Percentiles rank a stretch among this genome's conserved stretches.
phyloP scores from a whole-genome alignment of 2,797 vertebrate species.

The Taenioides sp. region DNA sequence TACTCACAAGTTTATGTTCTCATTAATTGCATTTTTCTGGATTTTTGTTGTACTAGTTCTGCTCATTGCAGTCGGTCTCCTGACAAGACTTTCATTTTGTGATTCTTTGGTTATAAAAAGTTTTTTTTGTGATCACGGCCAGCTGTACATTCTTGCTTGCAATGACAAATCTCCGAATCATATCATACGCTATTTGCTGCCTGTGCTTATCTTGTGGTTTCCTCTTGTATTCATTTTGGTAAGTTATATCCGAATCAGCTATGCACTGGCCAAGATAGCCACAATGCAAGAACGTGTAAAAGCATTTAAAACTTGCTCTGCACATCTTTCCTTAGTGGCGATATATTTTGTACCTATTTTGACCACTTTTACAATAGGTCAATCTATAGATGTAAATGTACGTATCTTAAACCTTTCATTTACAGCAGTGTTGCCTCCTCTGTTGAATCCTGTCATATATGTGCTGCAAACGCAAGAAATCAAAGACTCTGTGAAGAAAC shows the following conservation, averaged over 20 bases:
- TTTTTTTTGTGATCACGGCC: slow-evolving; percentile 69
- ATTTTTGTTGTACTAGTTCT: background rate
- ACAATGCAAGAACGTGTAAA: slow-evolving; percentile 46
- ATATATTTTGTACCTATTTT: slow-evolving; percentile 68
- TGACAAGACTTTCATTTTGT: slow-evolving; percentile 64
- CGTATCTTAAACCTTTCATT: slow-evolving; percentile 35
- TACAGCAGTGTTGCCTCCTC: slow-evolving; percentile 53
- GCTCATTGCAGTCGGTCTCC: slow-evolving; percentile 30
- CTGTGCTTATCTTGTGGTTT: slow-evolving; percentile 50
- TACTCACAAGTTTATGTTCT: slow-evolving; percentile 51
- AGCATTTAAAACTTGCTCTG: slow-evolving; percentile 68
- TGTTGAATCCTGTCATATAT: slow-evolving; percentile 72
- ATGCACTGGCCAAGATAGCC: slow-evolving; percentile 53
- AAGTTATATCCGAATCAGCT: slow-evolving; percentile 57
- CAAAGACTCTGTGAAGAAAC: slow-evolving; percentile 51
- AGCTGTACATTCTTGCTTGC: slow-evolving; percentile 58
- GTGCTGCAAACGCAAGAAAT: slow-evolving; percentile 72
- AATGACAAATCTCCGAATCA: slow-evolving; percentile 44
- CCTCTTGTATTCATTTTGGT: slow-evolving; percentile 62
- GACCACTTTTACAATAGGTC: slow-evolving; percentile 45
- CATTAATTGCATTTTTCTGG: slow-evolving; percentile 42
- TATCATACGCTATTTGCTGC: slow-evolving; percentile 11
- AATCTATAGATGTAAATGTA: slow-evolving; percentile 52
- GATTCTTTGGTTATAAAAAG: slow-evolving; percentile 54
- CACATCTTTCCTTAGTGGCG: slow-evolving; percentile 60